Conservation (phyloP, 2,888 invertebrate genomes). For the Temnothorax rugatulus region DNA sequence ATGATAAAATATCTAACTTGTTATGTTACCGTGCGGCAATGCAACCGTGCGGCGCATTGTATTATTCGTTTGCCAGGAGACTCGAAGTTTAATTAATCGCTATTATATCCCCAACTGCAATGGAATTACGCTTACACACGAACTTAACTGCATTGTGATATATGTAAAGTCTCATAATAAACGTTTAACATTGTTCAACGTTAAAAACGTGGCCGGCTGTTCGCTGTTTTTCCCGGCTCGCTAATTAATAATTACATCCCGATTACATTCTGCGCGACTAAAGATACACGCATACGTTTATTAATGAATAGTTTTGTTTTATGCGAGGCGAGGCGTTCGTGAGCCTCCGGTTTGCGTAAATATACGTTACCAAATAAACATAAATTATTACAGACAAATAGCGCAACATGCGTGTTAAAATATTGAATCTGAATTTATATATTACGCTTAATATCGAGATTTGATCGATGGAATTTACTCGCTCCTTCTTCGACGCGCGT, state of each 20-base stretch:
- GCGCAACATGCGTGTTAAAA: conserved; percentile 3
- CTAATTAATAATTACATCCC: conserved; percentile 35
- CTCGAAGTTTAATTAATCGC: conserved; percentile 51
- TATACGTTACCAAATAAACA: not conserved
- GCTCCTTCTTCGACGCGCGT: not conserved
- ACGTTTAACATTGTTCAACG: conserved; percentile 27
- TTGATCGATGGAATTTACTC: not conserved
- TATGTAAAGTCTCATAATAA: conserved; percentile 30
- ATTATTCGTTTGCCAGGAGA: conserved; percentile 38
- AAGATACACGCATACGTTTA: conserved; percentile 11
- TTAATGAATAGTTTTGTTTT: conserved; percentile 19
- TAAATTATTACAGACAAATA: conserved; percentile 24
- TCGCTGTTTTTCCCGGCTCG: not conserved
- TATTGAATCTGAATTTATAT: not conserved
- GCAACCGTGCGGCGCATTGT: not conserved
- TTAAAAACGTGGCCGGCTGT: conserved; percentile 27
- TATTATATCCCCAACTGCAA: not conserved
- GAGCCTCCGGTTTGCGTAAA: not conserved
- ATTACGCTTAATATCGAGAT: conserved; percentile 5
- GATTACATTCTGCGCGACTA: not conserved
- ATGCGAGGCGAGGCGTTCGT: not conserved
- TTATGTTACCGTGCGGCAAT: conserved; percentile 3
- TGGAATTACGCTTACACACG: conserved; percentile 13
- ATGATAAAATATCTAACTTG: conserved; percentile 42
- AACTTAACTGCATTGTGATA: conserved; percentile 28